Evolutionary conservation across 2,113 vertebrate genomes (phyloP).

Genomic region (Pristiophorus japonicus): DNA sequence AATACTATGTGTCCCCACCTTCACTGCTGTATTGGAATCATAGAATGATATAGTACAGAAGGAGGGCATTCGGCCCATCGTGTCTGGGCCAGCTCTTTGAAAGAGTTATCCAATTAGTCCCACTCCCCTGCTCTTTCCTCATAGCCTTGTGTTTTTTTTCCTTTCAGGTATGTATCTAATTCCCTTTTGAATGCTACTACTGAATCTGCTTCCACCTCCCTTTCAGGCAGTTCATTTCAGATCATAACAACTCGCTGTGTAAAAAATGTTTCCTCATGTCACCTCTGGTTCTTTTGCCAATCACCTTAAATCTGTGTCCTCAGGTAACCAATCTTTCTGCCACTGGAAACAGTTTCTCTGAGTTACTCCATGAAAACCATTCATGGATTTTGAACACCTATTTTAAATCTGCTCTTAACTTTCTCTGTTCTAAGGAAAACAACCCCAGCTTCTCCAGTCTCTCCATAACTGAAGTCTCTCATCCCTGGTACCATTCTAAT

Average conservation of each 20-base stretch:
- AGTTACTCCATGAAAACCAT: background rate
- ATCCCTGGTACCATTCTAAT: background rate
- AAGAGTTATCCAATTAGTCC: background rate
- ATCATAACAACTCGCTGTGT: background rate
- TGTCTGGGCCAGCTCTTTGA: background rate
- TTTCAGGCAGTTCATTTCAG: background rate
- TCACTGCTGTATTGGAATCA: background rate
- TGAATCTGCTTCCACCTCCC: background rate
- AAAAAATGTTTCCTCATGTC: background rate
- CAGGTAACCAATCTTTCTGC: background rate
- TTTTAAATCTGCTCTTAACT: background rate
- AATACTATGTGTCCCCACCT: background rate
- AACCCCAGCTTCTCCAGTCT: background rate
- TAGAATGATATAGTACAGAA: background rate
- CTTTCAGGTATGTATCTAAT: background rate
- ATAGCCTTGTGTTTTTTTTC: background rate
- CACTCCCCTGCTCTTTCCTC: background rate
- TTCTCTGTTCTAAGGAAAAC: background rate
- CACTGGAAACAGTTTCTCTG: background rate
- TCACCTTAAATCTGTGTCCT: background rate
- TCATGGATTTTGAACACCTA: background rate
- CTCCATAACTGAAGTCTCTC: background rate
- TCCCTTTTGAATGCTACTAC: background rate
- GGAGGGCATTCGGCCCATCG: background rate
- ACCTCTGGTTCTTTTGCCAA: background rate